Evolutionary conservation across 2,797 vertebrate species (phyloP).

Genomic region (Clarias pachynema): DNA sequence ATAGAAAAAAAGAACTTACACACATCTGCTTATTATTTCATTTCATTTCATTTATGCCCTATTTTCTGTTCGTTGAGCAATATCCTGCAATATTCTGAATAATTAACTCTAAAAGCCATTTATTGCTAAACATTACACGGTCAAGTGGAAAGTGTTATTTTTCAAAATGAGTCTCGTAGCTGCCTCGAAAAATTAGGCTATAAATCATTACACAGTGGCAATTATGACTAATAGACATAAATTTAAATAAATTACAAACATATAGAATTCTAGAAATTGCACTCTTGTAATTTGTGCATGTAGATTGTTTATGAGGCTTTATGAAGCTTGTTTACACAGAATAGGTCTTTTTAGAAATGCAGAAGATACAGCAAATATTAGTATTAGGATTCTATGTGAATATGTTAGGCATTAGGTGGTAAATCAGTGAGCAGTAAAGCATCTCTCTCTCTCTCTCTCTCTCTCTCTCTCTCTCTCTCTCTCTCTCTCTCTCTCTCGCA

Average conservation of each 20-base stretch:
- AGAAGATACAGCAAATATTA: neutral
- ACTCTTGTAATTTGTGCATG: neutral
- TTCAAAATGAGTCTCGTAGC: conserved; percentile 17
- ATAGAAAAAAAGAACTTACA: neutral
- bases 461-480: neutral
- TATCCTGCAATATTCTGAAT: conserved; percentile 22
- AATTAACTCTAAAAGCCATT: conserved; percentile 24
- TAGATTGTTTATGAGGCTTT: neutral
- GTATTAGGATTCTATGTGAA: neutral
- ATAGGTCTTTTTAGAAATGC: neutral
- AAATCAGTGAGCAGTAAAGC: conserved; percentile 21
- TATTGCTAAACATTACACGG: conserved; percentile 26
- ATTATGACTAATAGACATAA: conserved; percentile 18
- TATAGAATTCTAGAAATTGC: conserved; percentile 6
- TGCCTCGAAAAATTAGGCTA: conserved; percentile 17
- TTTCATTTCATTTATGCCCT: conserved; percentile 16
- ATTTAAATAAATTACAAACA: conserved; percentile 25
- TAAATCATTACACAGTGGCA: conserved; percentile 31
- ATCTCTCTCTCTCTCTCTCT: neutral
- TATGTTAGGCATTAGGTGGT: conserved; percentile 2
- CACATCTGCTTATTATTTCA: conserved; percentile 41
- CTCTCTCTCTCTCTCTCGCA: neutral
- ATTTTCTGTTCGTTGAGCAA: conserved; percentile 35
- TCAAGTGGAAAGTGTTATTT: conserved; percentile 26
- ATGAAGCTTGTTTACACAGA: conserved; percentile 2